Base-by-base conservation (phyloP, 1,140 invertebrate genomes). In the Sinonovacula constricta region DNA sequence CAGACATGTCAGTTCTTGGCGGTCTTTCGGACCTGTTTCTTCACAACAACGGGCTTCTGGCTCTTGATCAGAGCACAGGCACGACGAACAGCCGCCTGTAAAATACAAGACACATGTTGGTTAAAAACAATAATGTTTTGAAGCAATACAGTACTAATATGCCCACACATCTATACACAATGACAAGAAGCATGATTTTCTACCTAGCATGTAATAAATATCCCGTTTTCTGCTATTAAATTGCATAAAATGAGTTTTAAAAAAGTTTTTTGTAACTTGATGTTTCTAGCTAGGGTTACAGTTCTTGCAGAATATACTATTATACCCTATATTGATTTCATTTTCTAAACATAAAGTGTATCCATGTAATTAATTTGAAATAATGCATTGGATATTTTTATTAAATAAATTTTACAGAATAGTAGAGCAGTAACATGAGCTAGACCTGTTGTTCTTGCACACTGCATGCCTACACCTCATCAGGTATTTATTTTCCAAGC, bases 41-140 rank as follows among this genome's bases (percentile, higher is more conserved):
- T 97, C 56, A 93, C 93, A 82, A 94, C 94, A 70, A 94, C 92
- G 71, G 95, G 94, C 90, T 96, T 95, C 92, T 98, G 97, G 31
- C 97, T 97, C 75, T 95, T 93, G 56, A 98, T 91, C 80, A 98
- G 95, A 75, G 97, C 97, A 90, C 96, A 97, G 22, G 96, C 96
- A 90, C 95, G 94, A 76, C 96, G 94, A n/a, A 98, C 90, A 51
- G 96, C 96, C 88, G 93, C 94, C 95, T 97, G 80, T 51, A 93
- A 93, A 30, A 68, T 10, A 30, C 10, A 57, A 24, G 26, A 12
- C 54, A 57, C 26, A 12, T 12, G 5, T 10, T n/a, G 18, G 7
- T 7, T 7, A 10, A 28, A n/a, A 10, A 57, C 10, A 28, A 22
- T 10, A 12, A 22, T 22, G 7, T 22, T 22, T 12, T 57, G 7